Conservation (phyloP, 2,797 vertebrate genomes). For the Eulemur coronatus region DNA sequence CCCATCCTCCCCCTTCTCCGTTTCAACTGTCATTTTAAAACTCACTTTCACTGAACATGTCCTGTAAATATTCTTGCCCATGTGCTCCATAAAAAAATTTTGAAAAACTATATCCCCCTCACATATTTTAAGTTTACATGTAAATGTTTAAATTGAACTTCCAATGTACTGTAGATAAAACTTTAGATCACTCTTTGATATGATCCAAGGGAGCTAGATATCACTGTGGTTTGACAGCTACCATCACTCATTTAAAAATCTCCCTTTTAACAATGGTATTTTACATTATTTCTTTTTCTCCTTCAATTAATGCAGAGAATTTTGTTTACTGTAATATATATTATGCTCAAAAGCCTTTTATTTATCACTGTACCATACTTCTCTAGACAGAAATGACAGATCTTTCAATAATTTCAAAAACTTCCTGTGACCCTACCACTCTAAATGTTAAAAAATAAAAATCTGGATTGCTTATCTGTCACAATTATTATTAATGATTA, state of each 20-base stretch:
- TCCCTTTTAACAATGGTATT: background rate
- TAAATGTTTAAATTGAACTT: background rate
- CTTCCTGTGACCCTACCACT: background rate
- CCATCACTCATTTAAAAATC: background rate
- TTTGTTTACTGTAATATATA: background rate
- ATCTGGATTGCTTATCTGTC: background rate
- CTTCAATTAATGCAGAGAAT: background rate
- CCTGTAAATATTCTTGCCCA: background rate
- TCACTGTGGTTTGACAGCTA: background rate
- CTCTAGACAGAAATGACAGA: background rate
- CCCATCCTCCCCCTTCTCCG: accelerated
- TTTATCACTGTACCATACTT: background rate
- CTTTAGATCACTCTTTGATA: background rate
- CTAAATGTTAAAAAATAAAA: background rate
- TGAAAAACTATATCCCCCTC: background rate
- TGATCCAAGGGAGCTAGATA: background rate
- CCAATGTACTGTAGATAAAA: background rate
- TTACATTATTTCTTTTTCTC: background rate
- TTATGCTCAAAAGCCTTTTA: background rate
- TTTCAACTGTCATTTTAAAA: background rate
- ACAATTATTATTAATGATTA: conserved; percentile 35
- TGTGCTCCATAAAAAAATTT: background rate
- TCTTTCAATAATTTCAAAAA: background rate
- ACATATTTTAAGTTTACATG: background rate
- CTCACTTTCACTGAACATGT: accelerated